Base-by-base conservation (phyloP, 2,113 vertebrate genomes). In the Odontophorus gujanensis region DNA sequence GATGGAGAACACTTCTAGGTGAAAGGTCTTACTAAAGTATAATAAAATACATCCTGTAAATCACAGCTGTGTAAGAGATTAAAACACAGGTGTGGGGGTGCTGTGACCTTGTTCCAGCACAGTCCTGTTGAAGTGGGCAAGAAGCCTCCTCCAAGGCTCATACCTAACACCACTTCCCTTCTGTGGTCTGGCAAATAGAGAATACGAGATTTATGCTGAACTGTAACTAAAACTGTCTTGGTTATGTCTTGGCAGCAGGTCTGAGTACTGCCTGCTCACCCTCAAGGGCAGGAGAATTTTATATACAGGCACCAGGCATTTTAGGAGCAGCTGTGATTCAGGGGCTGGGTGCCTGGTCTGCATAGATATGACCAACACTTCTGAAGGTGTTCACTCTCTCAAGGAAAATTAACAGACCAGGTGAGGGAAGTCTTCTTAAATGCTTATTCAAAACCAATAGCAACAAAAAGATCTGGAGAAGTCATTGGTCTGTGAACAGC, bases 401-500 rank as follows among this genome's bases (percentile, higher is more conserved):
- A 36, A 13, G 55, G 20, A 19, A 10, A 20, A 38, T 1, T 1
- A 38, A 55, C 0, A 34, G 28, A 59, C 17, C 3, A 32, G 6
- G 5, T 57, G 30, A 86, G 50, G n/a, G 83, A 83, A 47, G 14
- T 26, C 25, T 83, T 57, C 20, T 2, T 13, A 50, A 79, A 34
- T 4, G 50, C 11, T 51, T 67, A 11, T 11, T 62, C 15, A 17
- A 58, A 36, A 32, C 34, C 6, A 45, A 42, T 38, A 24, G 32
- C 18, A 21, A 34, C 34, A 55, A 26, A 13, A 22, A 40, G 40
- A 21, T 19, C 26, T 47, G 43, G 8, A 22, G 3, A 81, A 79
- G 24, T 25, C 1, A 5, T 65, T 57, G 32, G 17, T 74, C 7
- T 10, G 18, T 0, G 3, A 36, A 7, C 10, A 67, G 6, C 2